Percentiles rank a stretch among this genome's conserved stretches.
Conservation (phyloP, 2,113 vertebrate genomes). For the Sterrhoptilus dennistouni region DNA sequence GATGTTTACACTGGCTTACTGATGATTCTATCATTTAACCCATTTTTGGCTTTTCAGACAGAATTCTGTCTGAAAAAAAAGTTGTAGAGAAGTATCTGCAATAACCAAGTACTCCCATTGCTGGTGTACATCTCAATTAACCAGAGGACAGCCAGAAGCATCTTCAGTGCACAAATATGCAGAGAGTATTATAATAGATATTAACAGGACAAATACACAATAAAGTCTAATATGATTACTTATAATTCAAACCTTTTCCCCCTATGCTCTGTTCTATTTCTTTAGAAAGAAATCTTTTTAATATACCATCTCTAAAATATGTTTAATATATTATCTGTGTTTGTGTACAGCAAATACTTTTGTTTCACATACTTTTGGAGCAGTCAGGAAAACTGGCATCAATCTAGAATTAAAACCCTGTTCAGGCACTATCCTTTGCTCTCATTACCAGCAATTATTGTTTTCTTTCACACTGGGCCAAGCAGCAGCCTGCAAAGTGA, state of each 20-base stretch:
- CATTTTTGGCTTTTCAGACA: not conserved
- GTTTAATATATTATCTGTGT: not conserved
- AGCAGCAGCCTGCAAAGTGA: conserved; percentile 5
- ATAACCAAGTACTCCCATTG: not conserved
- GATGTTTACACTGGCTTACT: not conserved
- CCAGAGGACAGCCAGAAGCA: not conserved
- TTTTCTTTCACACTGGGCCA: conserved; percentile 9
- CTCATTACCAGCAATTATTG: not conserved
- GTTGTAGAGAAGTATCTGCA: not conserved
- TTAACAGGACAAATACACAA: not conserved
- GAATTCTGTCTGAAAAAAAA: not conserved
- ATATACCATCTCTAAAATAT: not conserved
- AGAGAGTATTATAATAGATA: not conserved
- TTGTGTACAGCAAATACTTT: not conserved
- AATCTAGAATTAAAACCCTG: not conserved
- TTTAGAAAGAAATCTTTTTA: not conserved
- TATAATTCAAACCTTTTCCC: not conserved
- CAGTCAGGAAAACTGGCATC: not conserved
- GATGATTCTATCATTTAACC: not conserved
- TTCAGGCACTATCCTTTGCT: not conserved
- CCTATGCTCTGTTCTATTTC: not conserved
- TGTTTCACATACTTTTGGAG: not conserved
- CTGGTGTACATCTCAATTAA: not conserved
- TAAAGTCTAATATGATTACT: not conserved
- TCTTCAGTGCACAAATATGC: not conserved